Conservation (phyloP, 2,797 vertebrate genomes). For the Oreortyx pictus region DNA sequence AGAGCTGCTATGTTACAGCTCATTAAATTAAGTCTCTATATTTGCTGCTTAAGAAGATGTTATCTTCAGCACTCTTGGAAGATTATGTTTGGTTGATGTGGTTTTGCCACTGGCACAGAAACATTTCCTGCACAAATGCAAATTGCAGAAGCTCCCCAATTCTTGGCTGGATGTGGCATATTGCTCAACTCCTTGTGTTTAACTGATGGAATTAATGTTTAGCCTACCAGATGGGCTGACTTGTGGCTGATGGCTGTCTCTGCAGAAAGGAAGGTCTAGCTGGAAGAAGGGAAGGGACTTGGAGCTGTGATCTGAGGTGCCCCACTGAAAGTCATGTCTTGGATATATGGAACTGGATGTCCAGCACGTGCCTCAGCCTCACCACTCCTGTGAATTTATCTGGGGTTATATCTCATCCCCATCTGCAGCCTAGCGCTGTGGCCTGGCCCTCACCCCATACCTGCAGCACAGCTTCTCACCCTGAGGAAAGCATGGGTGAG, state of each 20-base stretch:
- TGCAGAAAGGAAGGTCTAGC: neutral
- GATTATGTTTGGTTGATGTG: constrained; percentile 13
- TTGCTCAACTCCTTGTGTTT: neutral
- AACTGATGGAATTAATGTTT: constrained; percentile 5
- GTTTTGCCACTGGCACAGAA: constrained; percentile 37
- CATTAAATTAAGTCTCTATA: constrained; percentile 38
- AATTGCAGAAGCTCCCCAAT: neutral
- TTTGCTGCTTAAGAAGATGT: constrained; percentile 50
- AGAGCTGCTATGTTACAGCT: constrained; percentile 8
- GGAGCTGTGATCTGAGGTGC: neutral
- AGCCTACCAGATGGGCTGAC: neutral
- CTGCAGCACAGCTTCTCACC: fast-evolving
- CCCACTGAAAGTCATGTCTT: neutral
- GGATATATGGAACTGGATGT: neutral
- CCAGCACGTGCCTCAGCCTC: neutral
- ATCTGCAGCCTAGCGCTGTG: neutral
- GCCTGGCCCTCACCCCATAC: neutral
- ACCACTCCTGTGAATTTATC: neutral
- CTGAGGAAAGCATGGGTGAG: neutral
- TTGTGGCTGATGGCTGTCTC: neutral
- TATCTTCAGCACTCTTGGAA: constrained; percentile 57
- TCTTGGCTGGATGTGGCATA: neutral
- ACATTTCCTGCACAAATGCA: constrained; percentile 29
- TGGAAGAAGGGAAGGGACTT: neutral
- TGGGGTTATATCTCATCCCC: neutral